Evolutionary conservation across 2,888 invertebrate species (phyloP).

Genomic region (Rhagium mordax): DNA sequence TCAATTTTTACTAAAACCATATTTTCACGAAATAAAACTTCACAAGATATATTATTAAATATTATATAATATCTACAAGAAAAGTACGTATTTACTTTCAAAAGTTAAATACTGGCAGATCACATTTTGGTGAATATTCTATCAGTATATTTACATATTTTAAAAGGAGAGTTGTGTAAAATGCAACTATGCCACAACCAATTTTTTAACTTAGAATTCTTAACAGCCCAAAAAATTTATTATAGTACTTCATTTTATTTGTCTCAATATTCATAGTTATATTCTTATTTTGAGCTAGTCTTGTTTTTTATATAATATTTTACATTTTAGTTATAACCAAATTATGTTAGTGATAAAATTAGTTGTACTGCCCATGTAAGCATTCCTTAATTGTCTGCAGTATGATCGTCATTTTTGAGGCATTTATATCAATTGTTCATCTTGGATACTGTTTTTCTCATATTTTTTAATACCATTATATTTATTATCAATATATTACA

Average conservation of each 20-base stretch:
- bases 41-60: too few species aligned
- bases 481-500: background rate
- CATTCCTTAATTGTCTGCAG: background rate
- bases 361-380: conserved; percentile 7
- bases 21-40: too few species aligned
- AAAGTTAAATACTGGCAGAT: too few species aligned
- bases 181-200: too few species aligned
- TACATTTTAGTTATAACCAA: conserved; percentile 7
- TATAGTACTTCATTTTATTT: background rate
- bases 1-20: too few species aligned
- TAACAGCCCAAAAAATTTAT: too few species aligned
- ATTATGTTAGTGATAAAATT: conserved; percentile 11
- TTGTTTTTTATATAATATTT: conserved; percentile 24
- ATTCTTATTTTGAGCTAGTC: conserved; percentile 18
- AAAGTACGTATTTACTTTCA: too few species aligned
- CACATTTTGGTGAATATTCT: too few species aligned
- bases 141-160: too few species aligned
- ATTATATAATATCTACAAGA: too few species aligned
- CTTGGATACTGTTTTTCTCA: background rate
- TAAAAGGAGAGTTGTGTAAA: too few species aligned
- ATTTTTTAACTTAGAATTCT: too few species aligned
- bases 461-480: background rate
- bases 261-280: background rate
- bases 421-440: background rate
- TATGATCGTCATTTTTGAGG: background rate